Conservation (phyloP, 2,113 vertebrate genomes). For the Pagrus major region DNA sequence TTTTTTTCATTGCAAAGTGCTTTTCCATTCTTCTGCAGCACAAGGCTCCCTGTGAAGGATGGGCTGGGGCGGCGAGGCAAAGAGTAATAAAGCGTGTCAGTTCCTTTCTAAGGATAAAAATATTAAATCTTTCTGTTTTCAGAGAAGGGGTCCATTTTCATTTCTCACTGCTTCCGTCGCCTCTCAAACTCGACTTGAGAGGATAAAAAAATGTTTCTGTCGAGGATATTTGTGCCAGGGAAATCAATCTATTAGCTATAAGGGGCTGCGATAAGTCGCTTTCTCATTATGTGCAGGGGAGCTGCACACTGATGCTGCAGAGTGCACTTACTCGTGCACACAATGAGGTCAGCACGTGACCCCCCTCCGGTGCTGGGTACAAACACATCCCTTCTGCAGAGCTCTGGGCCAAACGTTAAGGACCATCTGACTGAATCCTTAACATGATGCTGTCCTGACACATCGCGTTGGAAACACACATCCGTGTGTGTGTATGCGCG, state of each 20-base stretch:
- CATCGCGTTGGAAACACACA: conserved; percentile 47
- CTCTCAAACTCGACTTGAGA: conserved; percentile 41
- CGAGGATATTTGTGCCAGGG: conserved; percentile 57
- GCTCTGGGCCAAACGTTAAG: conserved; percentile 63
- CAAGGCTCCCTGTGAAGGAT: conserved; percentile 23
- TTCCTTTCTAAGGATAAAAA: conserved; percentile 74
- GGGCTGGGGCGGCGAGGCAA: conserved; percentile 45
- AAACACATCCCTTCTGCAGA: conserved; percentile 76
- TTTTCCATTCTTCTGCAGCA: conserved; percentile 44
- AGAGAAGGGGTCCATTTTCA: conserved; percentile 48
- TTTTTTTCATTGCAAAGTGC: conserved; percentile 59
- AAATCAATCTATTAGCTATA: conserved; percentile 79
- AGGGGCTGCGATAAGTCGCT: conserved; percentile 57
- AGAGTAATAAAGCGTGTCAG: conserved; percentile 77
- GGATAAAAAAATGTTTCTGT: conserved; percentile 45
- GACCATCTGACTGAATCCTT: conserved; percentile 77
- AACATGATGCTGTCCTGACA: conserved; percentile 71
- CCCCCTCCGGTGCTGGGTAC: conserved; percentile 65
- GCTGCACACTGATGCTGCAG: conserved; percentile 52
- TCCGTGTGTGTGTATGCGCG: conserved; percentile 27
- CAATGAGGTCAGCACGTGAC: conserved; percentile 87
- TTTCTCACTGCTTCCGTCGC: conserved; percentile 47
- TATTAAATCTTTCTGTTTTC: conserved; percentile 76
- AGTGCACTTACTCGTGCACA: conserved; percentile 81
- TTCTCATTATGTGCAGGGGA: conserved; percentile 45